Percentiles rank a stretch among this genome's conserved stretches.
Conservation (phyloP, 1,140 invertebrate species). For the Pogonomyrmex barbatus region DNA sequence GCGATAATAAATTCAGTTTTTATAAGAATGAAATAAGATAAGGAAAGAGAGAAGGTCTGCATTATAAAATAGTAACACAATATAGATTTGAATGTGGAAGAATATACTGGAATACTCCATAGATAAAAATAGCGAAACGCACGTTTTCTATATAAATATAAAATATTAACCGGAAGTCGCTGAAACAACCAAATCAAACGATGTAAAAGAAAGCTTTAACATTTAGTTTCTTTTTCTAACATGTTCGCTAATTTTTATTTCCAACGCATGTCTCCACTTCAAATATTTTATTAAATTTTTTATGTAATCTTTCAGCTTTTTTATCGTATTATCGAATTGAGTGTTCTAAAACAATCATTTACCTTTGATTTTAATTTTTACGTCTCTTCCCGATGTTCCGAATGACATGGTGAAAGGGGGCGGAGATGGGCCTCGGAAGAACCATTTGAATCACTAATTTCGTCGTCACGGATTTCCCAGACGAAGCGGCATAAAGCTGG, state of each 20-base stretch:
- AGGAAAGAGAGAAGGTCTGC: neutral
- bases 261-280: neutral
- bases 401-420: neutral
- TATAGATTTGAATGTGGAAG: neutral
- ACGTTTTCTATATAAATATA: neutral
- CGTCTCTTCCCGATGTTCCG: neutral
- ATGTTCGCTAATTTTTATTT: conserved; percentile 4
- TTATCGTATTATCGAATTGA: neutral
- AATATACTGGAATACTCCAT: neutral
- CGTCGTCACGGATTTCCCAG: conserved; percentile 13
- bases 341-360: neutral
- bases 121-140: neutral
- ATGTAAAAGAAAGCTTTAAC: neutral
- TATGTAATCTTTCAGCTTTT: neutral
- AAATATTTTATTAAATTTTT: neutral
- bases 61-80: neutral
- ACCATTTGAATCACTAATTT: conserved; percentile 24
- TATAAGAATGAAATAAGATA: neutral
- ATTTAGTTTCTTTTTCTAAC: neutral
- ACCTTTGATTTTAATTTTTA: neutral
- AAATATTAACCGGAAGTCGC: neutral
- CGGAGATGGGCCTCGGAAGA: neutral
- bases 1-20: neutral
- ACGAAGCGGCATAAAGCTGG: conserved; percentile 49
- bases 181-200: neutral